A percentile compares a stretch with the other conserved stretches of the same genome.
Evolutionary conservation across 2,797 vertebrate genomes (phyloP).

Genomic region (Smutsia temminckii): DNA sequence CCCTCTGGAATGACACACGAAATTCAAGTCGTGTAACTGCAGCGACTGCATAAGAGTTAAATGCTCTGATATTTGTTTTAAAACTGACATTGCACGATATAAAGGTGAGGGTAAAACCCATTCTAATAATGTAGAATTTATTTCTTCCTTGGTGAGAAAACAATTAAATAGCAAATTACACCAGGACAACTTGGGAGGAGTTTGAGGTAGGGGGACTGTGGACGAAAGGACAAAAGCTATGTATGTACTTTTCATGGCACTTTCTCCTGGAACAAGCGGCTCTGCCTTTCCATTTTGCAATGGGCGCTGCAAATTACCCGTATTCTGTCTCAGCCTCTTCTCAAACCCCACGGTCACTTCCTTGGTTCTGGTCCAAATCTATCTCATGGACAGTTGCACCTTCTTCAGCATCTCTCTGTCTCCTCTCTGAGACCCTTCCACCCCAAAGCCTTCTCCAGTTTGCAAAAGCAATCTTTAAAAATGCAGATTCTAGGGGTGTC

Average conservation of each 20-base stretch:
- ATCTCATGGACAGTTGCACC: neutral
- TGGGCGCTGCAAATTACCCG: neutral
- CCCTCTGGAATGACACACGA: neutral
- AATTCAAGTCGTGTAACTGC: neutral
- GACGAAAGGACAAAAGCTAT: neutral
- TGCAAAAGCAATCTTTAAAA: neutral
- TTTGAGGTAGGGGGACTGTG: neutral
- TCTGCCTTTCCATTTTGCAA: neutral
- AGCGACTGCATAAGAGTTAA: neutral
- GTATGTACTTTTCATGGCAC: neutral
- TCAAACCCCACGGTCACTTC: neutral
- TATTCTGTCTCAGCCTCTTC: neutral
- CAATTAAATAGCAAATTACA: neutral
- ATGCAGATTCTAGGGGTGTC: neutral
- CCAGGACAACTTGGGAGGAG: neutral
- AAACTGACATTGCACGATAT: neutral
- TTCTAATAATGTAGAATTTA: neutral
- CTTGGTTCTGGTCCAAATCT: too few relatives aligned
- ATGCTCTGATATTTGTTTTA: neutral
- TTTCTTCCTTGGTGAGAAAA: neutral
- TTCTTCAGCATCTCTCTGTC: neutral
- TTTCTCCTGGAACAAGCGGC: neutral
- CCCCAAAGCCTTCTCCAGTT: neutral
- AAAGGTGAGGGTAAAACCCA: neutral
- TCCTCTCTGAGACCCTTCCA: neutral